Percentiles rank a stretch among this genome's conserved stretches.
phyloP scores from a whole-genome alignment of 2,888 invertebrate species.

The Brachyopa scutellaris region DNA sequence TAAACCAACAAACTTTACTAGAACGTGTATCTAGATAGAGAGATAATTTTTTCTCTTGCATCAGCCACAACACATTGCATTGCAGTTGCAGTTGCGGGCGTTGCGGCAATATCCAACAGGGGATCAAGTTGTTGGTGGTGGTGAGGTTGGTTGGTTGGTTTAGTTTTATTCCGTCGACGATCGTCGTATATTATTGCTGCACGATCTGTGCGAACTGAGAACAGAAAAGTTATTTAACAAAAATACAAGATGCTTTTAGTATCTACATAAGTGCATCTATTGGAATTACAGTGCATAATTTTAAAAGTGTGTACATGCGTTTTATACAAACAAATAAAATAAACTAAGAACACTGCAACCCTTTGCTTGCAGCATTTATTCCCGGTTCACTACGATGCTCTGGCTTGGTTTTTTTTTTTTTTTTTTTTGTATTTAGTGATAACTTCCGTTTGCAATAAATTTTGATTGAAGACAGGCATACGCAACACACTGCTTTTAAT shows the following conservation, averaged over 20 bases:
- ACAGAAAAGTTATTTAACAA: too few species aligned
- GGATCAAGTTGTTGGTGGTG: slow-evolving; percentile 18
- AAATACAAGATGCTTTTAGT: slow-evolving; percentile 26
- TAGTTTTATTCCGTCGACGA: neutral
- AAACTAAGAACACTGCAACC: neutral
- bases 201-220: slow-evolving; percentile 3
- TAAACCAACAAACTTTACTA: slow-evolving; percentile 41
- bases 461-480: slow-evolving; percentile 57
- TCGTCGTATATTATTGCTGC: slow-evolving; percentile 13
- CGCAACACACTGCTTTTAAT: slow-evolving; percentile 35
- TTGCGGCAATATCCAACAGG: slow-evolving; percentile 12
- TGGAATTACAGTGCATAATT: slow-evolving; percentile 51
- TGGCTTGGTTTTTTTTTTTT: slow-evolving; percentile 20
- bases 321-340: slow-evolving; percentile 12
- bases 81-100: too few species aligned
- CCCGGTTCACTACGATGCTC: slow-evolving; percentile 28
- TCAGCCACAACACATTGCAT: slow-evolving; percentile 12
- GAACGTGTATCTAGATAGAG: slow-evolving; percentile 43
- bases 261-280: slow-evolving; percentile 32
- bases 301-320: slow-evolving; percentile 41
- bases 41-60: slow-evolving; percentile 50
- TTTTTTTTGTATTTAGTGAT: slow-evolving; percentile 47
- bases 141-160: neutral
- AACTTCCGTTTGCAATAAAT: slow-evolving; percentile 70
- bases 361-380: slow-evolving; percentile 41